Percentiles rank a stretch among this genome's conserved stretches.
These are phyloP conservation scores for Hydropsyche tenuis DNA, from an alignment of 1,140 invertebrate species.

Conservation along the genomic window DNA sequence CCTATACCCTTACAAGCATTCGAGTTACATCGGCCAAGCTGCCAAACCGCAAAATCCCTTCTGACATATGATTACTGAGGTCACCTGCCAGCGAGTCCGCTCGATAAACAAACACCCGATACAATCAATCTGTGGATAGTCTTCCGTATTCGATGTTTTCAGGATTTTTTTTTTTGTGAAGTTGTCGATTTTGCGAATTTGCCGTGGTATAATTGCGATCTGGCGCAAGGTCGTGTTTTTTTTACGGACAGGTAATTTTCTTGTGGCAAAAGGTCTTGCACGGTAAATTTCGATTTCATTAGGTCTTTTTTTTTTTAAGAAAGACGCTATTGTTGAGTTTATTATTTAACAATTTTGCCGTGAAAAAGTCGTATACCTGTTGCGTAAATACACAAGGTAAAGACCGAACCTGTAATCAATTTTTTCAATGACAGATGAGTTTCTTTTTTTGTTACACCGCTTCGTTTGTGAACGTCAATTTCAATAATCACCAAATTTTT, in stretches of 20 bases:
- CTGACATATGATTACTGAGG: constrained; percentile 50
- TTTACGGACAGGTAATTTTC: constrained; percentile 6
- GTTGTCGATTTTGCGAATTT: no score
- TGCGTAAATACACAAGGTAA: neutral
- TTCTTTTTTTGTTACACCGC: neutral
- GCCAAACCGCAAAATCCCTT: constrained; percentile 47
- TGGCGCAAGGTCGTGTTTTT: neutral
- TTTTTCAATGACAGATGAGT: constrained; percentile 10
- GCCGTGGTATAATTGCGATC: neutral
- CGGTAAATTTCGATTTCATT: constrained; percentile 11
- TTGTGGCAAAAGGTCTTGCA: neutral
- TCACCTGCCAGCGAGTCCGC: constrained; percentile 39
- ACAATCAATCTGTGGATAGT: neutral
- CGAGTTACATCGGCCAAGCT: constrained; percentile 27
- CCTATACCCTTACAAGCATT: constrained; percentile 14
- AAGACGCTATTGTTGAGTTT: neutral
- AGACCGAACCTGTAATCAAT: constrained; percentile 10
- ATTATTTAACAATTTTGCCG: neutral
- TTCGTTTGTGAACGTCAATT: neutral
- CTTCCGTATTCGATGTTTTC: no score
- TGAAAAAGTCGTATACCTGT: constrained; percentile 7
- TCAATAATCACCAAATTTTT: no score
- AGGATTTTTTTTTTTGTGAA: no score
- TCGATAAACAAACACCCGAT: neutral
- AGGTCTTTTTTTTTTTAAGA: neutral